Base-by-base conservation (phyloP, 2,888 invertebrate genomes). In the Neocrepidodera transversa region DNA sequence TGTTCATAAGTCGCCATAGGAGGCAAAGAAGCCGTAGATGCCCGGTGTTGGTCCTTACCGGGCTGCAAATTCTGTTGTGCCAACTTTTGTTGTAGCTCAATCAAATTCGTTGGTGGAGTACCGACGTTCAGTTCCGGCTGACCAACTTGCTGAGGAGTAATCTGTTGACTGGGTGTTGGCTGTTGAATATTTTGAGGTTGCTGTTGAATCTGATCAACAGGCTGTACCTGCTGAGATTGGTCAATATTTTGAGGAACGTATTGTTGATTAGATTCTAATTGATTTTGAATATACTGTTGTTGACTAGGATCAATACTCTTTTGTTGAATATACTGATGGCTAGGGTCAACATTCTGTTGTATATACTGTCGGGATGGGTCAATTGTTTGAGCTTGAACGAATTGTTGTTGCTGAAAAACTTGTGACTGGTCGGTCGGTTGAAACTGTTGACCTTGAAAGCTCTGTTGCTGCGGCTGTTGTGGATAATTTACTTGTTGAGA, bases 241-340 rank as follows among this genome's bases (percentile, higher is more conserved):
- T 55, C 54, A 10, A 54, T 52, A 28, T 49, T 48, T 52, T 54
- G 62, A 10, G 62, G 55, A 13, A 48, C 23, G 47, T 68, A 66
- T 48, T 68, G 66, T 38, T 67, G 69, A 50, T 60, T 64, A 35
- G 65, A 54, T 81, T 77, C 82, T 82, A 75, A 81, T 82, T 80
- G 81, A 82, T 79, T 81, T 82, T 81, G 81, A 76, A 82, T 81
- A 77, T 82, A 64, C 82, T 82, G 70, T 30, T 62, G 62, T 58
- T 72, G 71, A 20, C 69, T 68, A 78, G 71, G 76, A 13, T 56
- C 52, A 17, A 58, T 49, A 16, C 17, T 16, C 82, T 59, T n/a
- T 54, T 61, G 32, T 55, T 60, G 59, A 13, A 62, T 54, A 36
- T 60, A 65, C 40, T 67, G 67, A 38, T 66, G 64, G 17, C 60